Evolutionary conservation across 2,888 invertebrate species (phyloP).

Genomic region (Iselma pallidipennis): DNA sequence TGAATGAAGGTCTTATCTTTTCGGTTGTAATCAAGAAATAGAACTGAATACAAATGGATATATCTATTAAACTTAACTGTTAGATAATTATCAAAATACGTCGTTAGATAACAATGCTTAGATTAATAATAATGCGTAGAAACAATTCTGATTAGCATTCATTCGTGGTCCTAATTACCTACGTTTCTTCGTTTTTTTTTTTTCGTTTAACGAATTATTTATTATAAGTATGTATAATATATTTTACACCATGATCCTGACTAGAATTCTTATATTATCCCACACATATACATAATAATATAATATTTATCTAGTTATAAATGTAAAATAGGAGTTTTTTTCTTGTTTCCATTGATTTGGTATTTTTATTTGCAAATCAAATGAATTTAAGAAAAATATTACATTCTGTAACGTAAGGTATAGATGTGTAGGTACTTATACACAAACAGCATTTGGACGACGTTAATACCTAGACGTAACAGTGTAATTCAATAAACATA

Average conservation of each 20-base stretch:
- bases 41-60: not conserved
- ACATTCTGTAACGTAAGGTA: conserved; percentile 29
- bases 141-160: not conserved
- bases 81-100: not conserved
- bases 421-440: conserved; percentile 26
- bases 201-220: not conserved
- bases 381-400: conserved; percentile 17
- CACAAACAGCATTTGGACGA: conserved; percentile 47
- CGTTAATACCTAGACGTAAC: conserved; percentile 53
- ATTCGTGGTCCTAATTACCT: not conserved
- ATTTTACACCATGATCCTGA: not conserved
- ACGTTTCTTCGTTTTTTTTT: not conserved
- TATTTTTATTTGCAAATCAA: conserved; percentile 11
- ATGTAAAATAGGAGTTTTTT: not conserved
- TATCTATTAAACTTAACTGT: not conserved
- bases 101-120: not conserved
- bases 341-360: not conserved
- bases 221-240: not conserved
- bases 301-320: not conserved
- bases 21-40: not conserved
- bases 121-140: not conserved
- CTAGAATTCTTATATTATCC: not conserved
- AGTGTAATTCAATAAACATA: conserved; percentile 54
- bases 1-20: not conserved
- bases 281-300: not conserved